Evolutionary conservation across 2,797 vertebrate genomes (phyloP), one percentile per base, ranked within the genome.

Genomic region (Notamacropus eugenii): DNA sequence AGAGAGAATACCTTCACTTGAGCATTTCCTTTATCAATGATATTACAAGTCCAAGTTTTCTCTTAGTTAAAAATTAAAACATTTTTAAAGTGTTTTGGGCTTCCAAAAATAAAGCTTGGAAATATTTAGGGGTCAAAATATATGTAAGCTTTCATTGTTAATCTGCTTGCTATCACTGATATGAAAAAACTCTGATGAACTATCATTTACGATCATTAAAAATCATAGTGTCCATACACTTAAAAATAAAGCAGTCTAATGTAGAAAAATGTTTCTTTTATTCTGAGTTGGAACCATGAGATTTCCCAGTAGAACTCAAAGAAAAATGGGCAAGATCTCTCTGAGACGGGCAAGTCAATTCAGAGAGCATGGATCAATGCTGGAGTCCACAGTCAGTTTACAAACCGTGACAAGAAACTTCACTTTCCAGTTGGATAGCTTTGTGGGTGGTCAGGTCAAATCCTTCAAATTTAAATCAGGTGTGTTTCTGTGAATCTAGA

Each of bases 371-470:
- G 74, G 96, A 96, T 96, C 93, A 74, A 95, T 97, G 28, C 16
- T 94, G 59, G 0, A 67, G n/a, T 96, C 87, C 93, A 95, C 14
- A 95, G 94, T 95, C 93, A 96, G 97, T 96, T 94, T 57, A 59
- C 74, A 93, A 97, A 96, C 54, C 55, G 82, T 74, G 93, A 87
- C 91, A 96, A 91, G 22, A 34, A 1, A 52, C 92, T 13, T 94
- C 12, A 74, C 95, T 96, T 98, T 97, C 94, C 95, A 95, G 58
- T 90, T 97, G 67, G 58, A 97, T 97, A 95, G 98, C 95, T 55
- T 97, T 90, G 96, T 96, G 95, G 97, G 98, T 98, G 97, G 97
- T 94, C 90, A 98, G 96, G 97, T 98, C 96, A 98, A 98, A 97
- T 93, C 92, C 14, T 96, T 95, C 58, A 95, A 62, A 97, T 93